Base-by-base conservation (phyloP, 2,797 vertebrate species). In the Lycodopsis pacificus region DNA sequence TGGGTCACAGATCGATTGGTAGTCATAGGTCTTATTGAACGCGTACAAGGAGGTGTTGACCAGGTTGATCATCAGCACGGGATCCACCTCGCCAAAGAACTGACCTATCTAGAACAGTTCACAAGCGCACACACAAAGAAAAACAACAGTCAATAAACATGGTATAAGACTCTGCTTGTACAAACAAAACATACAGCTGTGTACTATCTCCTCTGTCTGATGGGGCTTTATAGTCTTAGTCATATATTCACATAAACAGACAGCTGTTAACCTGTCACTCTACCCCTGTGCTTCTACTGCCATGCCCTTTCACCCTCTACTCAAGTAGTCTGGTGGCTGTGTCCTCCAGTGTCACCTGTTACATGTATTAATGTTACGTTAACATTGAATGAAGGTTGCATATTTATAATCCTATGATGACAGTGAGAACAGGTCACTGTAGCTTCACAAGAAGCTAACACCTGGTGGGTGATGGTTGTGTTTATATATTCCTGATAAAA, bases 11-110 rank as follows among this genome's bases (percentile, higher is more conserved):
- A 98, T 96, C 0, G 98, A 99, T 79, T 99, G 98, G 86, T 98
- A 99, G 92, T 99, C 98, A 0, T 99, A 99, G 0, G 98, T 98
- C 90, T 99, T 99, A 83, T 99, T 98, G 86, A 97, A 98, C 79
- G 97, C 96, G 88, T 97, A 99, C 7, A 99, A 85, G 1, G 97
- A 97, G 63, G 95, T 96, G 86, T 98, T 98, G 80, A 99, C 95
- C 73, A 99, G 94, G 77, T 96, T 96, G 88, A 95, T 92, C 98
- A 99, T 99, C 85, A 99, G 83, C 74, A 97, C 96, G 3, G 98
- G 97, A 74, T 99, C 98, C 88, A 99, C 97, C 83, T 99, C 98
- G 34, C 98, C 98, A 86, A 99, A 99, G 90, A 99, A 99, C 93
- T 97, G 97, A 88, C 98, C 97, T 85, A 99, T 98, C 98, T 99